phyloP scores from a whole-genome alignment of 2,888 invertebrate species.

The Drymonia ruficornis region DNA sequence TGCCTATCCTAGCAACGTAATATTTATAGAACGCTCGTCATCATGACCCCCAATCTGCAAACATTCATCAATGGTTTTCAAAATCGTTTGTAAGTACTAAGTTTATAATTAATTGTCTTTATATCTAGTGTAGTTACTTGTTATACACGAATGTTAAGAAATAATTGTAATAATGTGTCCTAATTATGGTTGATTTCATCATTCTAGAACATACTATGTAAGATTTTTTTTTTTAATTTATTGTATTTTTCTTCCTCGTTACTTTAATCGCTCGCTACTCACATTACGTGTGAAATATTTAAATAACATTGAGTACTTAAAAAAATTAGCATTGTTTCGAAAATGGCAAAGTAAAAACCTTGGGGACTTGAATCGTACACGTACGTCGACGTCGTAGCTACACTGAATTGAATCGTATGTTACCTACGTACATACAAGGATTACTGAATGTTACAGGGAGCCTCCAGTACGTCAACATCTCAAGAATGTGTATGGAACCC shows the following conservation, averaged over 20 bases:
- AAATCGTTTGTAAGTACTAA: slow-evolving; percentile 87
- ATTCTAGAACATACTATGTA: slow-evolving; percentile 37
- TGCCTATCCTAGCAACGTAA: background rate
- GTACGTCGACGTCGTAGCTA: no score
- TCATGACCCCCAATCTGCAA: slow-evolving; percentile 86
- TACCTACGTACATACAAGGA: no score
- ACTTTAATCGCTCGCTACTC: no score
- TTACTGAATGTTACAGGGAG: slow-evolving; percentile 86
- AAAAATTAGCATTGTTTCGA: no score
- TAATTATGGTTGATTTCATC: slow-evolving; percentile 11
- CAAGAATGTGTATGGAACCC: slow-evolving; percentile 97
- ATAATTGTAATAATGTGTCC: no score
- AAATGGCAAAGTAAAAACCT: no score
- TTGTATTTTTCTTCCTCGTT: no score
- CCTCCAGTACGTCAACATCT: slow-evolving; percentile 94
- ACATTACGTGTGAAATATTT: no score
- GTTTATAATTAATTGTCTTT: background rate
- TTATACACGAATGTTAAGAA: background rate
- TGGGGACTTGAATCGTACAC: no score
- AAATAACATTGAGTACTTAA: no score
- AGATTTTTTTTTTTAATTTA: no score
- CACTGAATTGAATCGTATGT: no score
- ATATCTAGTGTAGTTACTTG: background rate
- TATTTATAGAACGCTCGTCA: slow-evolving; percentile 34
- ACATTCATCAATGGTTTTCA: slow-evolving; percentile 89